Evolutionary conservation across 2,888 invertebrate species (phyloP).

Genomic region (Luperina nickerlii): DNA sequence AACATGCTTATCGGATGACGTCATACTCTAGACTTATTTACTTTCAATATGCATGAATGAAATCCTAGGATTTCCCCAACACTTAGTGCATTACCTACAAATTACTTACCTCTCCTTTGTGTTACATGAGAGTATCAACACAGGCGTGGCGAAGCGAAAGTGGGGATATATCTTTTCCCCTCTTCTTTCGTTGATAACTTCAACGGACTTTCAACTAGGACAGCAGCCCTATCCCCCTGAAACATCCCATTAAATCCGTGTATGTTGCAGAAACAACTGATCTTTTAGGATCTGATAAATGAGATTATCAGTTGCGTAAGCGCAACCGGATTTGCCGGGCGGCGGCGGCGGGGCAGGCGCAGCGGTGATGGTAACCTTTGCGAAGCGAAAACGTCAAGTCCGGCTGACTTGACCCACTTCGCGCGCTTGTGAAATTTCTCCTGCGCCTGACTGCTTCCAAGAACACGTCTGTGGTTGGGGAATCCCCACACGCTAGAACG

Average conservation of each 20-base stretch:
- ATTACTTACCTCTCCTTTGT: slow-evolving; percentile 10
- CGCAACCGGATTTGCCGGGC: slow-evolving; percentile 83
- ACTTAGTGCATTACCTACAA: slow-evolving; percentile 33
- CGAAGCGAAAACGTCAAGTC: slow-evolving; percentile 88
- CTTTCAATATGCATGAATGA: slow-evolving; percentile 82
- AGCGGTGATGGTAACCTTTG: slow-evolving; percentile 86
- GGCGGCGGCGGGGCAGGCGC: slow-evolving; percentile 72
- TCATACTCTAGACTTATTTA: slow-evolving; percentile 78
- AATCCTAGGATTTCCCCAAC: slow-evolving; percentile 82
- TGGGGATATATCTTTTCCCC: slow-evolving; percentile 34
- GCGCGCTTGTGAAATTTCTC: slow-evolving; percentile 88
- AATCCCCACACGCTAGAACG: slow-evolving; percentile 78
- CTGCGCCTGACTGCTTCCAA: slow-evolving; percentile 83
- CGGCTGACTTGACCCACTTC: slow-evolving; percentile 89
- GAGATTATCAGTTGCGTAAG: slow-evolving; percentile 87
- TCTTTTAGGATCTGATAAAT: slow-evolving; percentile 86
- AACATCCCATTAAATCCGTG: slow-evolving; percentile 34
- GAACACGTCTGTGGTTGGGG: slow-evolving; percentile 82
- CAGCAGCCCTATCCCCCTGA: not conserved
- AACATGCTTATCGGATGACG: slow-evolving; percentile 57
- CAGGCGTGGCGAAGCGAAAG: slow-evolving; percentile 33
- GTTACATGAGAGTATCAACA: slow-evolving; percentile 41
- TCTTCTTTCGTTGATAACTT: slow-evolving; percentile 10
- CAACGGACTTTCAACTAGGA: not conserved
- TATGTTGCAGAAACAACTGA: slow-evolving; percentile 80